Conservation (phyloP, 1,140 invertebrate genomes). For the Temnothorax nylanderi region DNA sequence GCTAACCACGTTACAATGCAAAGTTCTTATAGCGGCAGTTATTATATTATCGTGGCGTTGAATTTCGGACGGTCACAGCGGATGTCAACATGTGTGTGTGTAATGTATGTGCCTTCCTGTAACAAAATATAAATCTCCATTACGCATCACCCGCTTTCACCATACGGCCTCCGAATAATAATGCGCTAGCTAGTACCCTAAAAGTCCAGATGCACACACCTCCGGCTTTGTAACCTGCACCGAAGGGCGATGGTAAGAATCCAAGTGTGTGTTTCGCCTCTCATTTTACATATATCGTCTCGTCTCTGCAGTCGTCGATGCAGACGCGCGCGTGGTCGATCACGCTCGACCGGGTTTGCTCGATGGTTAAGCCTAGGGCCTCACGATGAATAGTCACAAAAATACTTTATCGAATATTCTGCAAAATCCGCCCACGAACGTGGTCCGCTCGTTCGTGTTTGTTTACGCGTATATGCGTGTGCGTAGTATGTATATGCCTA, state of each 20-base stretch:
- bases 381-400: slow-evolving; percentile 81
- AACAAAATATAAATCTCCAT: slow-evolving; percentile 86
- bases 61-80: slow-evolving; percentile 76
- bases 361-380: slow-evolving; percentile 65
- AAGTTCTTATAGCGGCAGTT: slow-evolving; percentile 57
- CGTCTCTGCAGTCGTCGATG: slow-evolving; percentile 31
- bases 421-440: slow-evolving; percentile 65
- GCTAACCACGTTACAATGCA: background rate
- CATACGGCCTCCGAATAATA: slow-evolving; percentile 82
- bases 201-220: slow-evolving; percentile 51
- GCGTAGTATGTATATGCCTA: slow-evolving; percentile 47
- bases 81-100: slow-evolving; percentile 73
- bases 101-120: slow-evolving; percentile 81
- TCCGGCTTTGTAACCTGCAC: slow-evolving; percentile 36
- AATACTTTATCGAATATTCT: slow-evolving; percentile 80
- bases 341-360: slow-evolving; percentile 36
- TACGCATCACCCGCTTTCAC: slow-evolving; percentile 80
- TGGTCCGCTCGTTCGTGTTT: slow-evolving; percentile 55
- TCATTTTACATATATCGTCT: slow-evolving; percentile 30
- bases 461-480: slow-evolving; percentile 55
- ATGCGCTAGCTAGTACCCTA: slow-evolving; percentile 82
- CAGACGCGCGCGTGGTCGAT: slow-evolving; percentile 35
- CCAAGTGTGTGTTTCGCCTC: slow-evolving; percentile 26
- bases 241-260: slow-evolving; percentile 35
- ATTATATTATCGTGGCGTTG: slow-evolving; percentile 10